Base-by-base conservation (phyloP, 1,140 invertebrate genomes). In the Drosophila nigromelanica region DNA sequence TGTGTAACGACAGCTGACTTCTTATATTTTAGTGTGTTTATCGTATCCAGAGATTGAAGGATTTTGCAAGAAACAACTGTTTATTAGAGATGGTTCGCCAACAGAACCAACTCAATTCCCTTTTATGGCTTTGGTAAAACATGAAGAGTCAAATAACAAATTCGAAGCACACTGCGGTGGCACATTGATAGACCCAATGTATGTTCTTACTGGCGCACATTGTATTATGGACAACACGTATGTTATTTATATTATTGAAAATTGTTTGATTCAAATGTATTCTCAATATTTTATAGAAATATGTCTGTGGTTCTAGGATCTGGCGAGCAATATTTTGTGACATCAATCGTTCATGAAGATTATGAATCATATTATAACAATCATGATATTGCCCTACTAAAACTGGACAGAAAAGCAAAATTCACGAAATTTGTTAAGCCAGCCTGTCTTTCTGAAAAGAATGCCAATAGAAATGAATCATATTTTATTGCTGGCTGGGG, bases 141-240 rank as follows among this genome's bases (percentile, higher is more conserved):
- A 56, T 14, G n/a, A 2, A 15, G 1, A 15, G 1, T 5, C 11
- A 11, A 18, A 15, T 12, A n/a, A 12, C 15, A 5, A 0, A 0
- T 2, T 15, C 40, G n/a, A 12, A 39, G 5, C 12, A 24, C 6
- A n/a, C 11, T 72, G 69, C 11, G 45, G 54, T 6, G 61, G 69
- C 4, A 2, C 39, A 0, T 45, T 72, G 11, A 66, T 72, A 37
- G 40, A 51, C 18, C 6, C 10, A 51, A 30, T 33, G 5, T 72
- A 18, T 66, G 62, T 72, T 8, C 8, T 72, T 3, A 66, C 54
- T 6, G 61, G 54, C 8, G 69, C 37, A 3, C 69, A 72, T 67
- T 72, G 69, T 5, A 27, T 11, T 43, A 0, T 0, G 10, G 4
- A 39, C 1, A 6, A 39, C 1, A 6, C 3, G 58, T 60, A 51